A percentile compares a stretch with the other conserved stretches of the same genome.
Evolutionary conservation across 2,888 invertebrate genomes (phyloP).

Genomic region (Eurois occulta): DNA sequence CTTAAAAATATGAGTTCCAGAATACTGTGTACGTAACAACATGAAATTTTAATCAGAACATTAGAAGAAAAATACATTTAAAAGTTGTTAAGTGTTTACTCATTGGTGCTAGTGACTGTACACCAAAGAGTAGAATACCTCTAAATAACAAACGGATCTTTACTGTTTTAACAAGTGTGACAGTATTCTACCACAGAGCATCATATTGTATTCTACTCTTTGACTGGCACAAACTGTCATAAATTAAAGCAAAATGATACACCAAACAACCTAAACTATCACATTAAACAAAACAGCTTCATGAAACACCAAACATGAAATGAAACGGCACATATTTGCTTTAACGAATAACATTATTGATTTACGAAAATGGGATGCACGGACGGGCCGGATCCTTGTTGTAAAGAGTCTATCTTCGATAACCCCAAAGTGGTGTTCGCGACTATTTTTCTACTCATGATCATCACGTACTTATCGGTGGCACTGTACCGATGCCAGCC

Average conservation of each 20-base stretch:
- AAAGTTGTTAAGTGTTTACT: too few species aligned
- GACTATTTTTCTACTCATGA: conserved; percentile 68
- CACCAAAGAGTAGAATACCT: too few species aligned
- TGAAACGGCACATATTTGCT: conserved; percentile 2
- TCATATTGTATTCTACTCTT: too few species aligned
- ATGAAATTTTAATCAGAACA: too few species aligned
- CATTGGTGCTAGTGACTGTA: too few species aligned
- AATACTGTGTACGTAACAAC: too few species aligned
- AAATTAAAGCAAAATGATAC: conserved; percentile 3
- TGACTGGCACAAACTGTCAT: conserved; percentile 3
- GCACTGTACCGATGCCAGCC: conserved; percentile 33
- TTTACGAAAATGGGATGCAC: conserved; percentile 66
- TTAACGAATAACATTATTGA: not conserved
- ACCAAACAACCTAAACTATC: not conserved
- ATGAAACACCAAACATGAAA: conserved; percentile 8
- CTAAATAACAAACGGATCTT: too few species aligned
- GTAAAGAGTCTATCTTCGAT: conserved; percentile 61
- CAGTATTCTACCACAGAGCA: too few species aligned
- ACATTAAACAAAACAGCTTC: not conserved
- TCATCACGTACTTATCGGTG: conserved; percentile 74
- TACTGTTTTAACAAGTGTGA: too few species aligned
- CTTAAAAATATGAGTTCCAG: too few species aligned
- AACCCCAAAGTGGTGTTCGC: conserved; percentile 70
- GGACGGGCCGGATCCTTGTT: conserved; percentile 51
- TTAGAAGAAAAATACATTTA: too few species aligned